Evolutionary conservation across 2,797 vertebrate genomes (phyloP).

Genomic region (Sebastes ruberrimus): DNA sequence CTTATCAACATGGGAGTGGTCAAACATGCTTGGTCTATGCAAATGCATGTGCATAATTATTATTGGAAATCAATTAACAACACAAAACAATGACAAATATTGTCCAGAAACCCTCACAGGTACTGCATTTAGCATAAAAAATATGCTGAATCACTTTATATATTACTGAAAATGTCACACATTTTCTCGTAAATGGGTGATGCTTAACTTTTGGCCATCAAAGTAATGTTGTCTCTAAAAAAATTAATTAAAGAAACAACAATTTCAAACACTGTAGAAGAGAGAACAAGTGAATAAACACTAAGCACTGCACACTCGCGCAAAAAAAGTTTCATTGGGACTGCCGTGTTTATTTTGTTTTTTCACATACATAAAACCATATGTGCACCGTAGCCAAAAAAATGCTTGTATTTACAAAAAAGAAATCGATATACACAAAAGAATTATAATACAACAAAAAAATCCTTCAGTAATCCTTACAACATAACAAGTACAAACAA

Average conservation of each 20-base stretch:
- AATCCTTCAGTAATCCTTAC: conserved; percentile 67
- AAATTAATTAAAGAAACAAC: not conserved
- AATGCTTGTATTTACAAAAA: conserved; percentile 69
- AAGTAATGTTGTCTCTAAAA: not conserved
- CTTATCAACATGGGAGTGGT: no score
- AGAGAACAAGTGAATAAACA: not conserved
- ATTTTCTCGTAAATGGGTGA: not conserved
- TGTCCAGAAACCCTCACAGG: no score
- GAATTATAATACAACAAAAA: conserved; percentile 65
- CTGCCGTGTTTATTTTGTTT: conserved; percentile 58
- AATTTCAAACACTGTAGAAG: not conserved
- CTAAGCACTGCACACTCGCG: not conserved
- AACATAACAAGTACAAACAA: conserved; percentile 56
- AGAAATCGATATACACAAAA: conserved; percentile 59
- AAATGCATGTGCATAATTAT: no score
- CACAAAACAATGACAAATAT: no score
- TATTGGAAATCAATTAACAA: no score
- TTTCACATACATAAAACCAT: conserved; percentile 68
- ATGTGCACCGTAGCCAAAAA: conserved; percentile 64
- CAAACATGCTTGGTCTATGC: no score
- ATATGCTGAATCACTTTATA: no score
- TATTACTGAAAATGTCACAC: not conserved
- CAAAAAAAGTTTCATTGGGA: conserved; percentile 4
- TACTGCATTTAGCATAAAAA: no score
- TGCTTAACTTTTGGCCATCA: not conserved